A percentile compares a stretch with the other conserved stretches of the same genome.
These are phyloP conservation scores for Agrilus mali DNA, from an alignment of 2,888 invertebrate species.

Conservation along the genomic window DNA sequence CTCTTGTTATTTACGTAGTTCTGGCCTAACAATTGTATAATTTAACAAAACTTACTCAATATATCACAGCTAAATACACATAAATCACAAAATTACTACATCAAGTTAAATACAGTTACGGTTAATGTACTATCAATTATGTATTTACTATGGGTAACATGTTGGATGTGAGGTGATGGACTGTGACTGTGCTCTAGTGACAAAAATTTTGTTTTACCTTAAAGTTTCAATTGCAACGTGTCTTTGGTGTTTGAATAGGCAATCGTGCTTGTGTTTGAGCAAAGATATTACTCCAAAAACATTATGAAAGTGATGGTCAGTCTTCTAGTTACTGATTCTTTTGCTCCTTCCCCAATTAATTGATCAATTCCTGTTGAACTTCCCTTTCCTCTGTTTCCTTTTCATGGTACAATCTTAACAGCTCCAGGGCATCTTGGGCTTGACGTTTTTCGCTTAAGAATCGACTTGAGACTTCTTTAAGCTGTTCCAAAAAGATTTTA, in stretches of 20 bases:
- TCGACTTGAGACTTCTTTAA: constrained; percentile 75
- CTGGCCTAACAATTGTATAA: too few species aligned
- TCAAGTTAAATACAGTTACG: too few species aligned
- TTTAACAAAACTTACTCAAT: too few species aligned
- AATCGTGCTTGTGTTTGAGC: constrained; percentile 15
- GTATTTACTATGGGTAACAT: too few species aligned
- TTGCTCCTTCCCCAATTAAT: constrained; percentile 5
- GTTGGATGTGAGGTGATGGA: too few species aligned
- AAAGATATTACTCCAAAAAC: constrained; percentile 13
- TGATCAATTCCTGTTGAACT: constrained; percentile 2
- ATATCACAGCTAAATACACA: too few species aligned
- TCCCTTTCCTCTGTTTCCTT: constrained; percentile 21
- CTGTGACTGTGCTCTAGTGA: too few species aligned
- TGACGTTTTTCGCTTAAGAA: constrained; percentile 70
- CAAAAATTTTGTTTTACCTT: too few species aligned
- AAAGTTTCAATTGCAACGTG: not conserved
- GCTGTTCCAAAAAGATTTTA: constrained; percentile 63
- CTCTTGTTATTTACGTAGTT: too few species aligned
- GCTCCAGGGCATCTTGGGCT: constrained; percentile 77
- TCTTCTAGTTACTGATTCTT: constrained; percentile 10
- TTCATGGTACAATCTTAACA: constrained; percentile 59
- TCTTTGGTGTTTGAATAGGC: constrained; percentile 9
- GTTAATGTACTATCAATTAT: too few species aligned
- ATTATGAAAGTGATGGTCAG: constrained; percentile 13
- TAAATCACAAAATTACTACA: too few species aligned